These are phyloP conservation scores for Cariama cristata DNA, from an alignment of 2,113 vertebrate species.

Conservation along the genomic window DNA sequence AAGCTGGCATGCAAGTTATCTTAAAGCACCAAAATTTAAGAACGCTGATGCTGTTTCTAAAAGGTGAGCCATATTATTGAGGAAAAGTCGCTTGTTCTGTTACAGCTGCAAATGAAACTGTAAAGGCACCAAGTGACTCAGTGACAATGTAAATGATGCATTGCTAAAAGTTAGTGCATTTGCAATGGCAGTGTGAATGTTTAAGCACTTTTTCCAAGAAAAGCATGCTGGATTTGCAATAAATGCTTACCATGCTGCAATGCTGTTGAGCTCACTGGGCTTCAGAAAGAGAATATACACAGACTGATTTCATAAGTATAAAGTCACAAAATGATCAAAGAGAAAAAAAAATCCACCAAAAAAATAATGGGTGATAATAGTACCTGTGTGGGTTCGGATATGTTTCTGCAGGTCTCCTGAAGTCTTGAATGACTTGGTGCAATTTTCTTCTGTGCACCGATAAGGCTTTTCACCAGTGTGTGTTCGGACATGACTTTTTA, in stretches of 20 bases:
- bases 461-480: slow-evolving; percentile 99
- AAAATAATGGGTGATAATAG: background rate
- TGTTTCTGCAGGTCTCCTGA: slow-evolving; percentile 98
- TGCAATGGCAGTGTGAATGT: background rate
- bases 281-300: slow-evolving; percentile 11
- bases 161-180: background rate
- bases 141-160: background rate
- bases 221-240: background rate
- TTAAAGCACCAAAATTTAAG: background rate
- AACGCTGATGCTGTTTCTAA: background rate
- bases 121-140: background rate
- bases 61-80: background rate
- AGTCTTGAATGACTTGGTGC: slow-evolving; percentile 97
- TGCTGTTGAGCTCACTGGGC: background rate
- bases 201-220: background rate
- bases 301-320: background rate
- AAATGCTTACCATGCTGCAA: slow-evolving; percentile 19
- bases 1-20: background rate
- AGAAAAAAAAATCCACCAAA: background rate
- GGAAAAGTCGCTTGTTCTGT: background rate
- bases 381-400: slow-evolving; percentile 97
- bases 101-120: background rate
- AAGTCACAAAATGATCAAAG: background rate
- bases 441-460: slow-evolving; percentile 93
- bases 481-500: slow-evolving; percentile 96